Conservation (phyloP, 2,113 vertebrate species). For the Cettia cetti region DNA sequence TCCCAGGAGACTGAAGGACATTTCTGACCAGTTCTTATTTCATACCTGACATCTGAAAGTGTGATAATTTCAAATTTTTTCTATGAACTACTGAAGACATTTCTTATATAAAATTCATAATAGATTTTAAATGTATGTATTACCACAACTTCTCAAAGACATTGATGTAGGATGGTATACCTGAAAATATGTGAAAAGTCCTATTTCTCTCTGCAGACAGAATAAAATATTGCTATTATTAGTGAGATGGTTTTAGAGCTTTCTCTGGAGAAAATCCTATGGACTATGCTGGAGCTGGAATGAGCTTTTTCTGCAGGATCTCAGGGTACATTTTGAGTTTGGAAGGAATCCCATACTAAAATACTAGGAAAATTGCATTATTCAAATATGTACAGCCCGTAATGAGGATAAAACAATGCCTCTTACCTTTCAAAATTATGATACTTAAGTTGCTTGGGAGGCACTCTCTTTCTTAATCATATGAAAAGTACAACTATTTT, state of each 20-base stretch:
- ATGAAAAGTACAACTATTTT: background rate
- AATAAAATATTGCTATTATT: background rate
- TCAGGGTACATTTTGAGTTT: background rate
- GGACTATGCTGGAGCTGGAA: background rate
- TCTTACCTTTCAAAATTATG: background rate
- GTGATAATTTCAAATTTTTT: background rate
- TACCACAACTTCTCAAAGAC: background rate
- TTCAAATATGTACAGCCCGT: background rate
- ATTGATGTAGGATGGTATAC: background rate
- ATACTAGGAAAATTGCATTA: background rate
- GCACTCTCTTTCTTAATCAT: background rate
- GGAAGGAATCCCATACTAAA: background rate
- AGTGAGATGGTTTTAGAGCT: background rate
- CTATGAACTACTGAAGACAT: background rate
- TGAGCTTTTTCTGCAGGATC: background rate
- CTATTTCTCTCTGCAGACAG: background rate
- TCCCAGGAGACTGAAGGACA: background rate
- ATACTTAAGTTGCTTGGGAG: background rate
- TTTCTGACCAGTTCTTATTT: background rate
- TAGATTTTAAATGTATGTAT: background rate
- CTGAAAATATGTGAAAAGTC: background rate
- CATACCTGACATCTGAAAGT: background rate
- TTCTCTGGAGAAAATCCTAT: background rate
- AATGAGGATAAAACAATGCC: background rate
- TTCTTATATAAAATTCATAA: background rate